Evolutionary conservation across 2,888 invertebrate genomes (phyloP).

Genomic region (Arenicola marina): DNA sequence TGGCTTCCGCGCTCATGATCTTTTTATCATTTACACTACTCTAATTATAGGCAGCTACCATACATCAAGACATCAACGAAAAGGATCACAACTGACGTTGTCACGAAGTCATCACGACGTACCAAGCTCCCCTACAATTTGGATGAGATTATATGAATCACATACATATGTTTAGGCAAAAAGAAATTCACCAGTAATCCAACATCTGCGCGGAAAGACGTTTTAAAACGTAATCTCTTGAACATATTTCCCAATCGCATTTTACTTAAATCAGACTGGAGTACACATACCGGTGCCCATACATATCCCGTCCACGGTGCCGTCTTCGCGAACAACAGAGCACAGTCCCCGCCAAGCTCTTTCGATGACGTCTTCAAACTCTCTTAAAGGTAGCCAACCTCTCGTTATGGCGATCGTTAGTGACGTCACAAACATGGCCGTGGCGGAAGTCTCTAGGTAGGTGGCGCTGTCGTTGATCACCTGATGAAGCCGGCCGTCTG

Average conservation of each 20-base stretch:
- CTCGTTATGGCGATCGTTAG: not conserved
- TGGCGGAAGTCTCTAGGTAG: constrained; percentile 12
- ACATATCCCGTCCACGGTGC: constrained; percentile 10
- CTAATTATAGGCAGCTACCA: too few species aligned
- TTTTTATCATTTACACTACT: too few species aligned
- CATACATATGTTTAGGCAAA: too few species aligned
- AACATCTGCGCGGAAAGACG: not conserved
- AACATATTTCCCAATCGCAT: not conserved
- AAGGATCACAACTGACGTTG: too few species aligned
- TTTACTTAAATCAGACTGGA: too few species aligned
- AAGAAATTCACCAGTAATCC: too few species aligned
- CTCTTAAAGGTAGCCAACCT: not conserved
- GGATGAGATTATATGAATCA: too few species aligned
- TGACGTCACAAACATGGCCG: constrained; percentile 8
- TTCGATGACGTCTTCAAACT: not conserved
- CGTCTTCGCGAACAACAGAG: not conserved
- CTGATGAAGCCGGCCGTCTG: constrained; percentile 10
- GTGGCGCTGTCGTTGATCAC: constrained; percentile 7
- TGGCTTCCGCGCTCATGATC: not conserved
- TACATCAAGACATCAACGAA: too few species aligned
- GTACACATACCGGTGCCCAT: constrained; percentile 8
- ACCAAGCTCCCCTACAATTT: too few species aligned
- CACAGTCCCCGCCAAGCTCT: constrained; percentile 7
- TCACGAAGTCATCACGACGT: too few species aligned
- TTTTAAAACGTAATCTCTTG: not conserved